Evolutionary conservation across 2,888 invertebrate species (phyloP), one percentile per base, ranked within the genome.

Genomic region (Lomographa bimaculata): DNA sequence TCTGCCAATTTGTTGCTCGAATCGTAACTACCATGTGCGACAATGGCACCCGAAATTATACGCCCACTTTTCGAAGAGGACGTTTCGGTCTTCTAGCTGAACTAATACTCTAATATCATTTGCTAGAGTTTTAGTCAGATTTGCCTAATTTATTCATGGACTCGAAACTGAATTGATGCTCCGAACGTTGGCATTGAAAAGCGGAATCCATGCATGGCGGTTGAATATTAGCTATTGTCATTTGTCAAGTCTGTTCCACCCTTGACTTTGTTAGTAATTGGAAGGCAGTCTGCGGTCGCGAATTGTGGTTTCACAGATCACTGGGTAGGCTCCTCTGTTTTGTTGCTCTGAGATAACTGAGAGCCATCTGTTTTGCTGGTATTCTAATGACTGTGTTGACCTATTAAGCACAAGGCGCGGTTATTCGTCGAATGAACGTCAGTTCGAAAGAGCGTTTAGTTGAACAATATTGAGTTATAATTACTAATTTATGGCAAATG

Each of bases 1-100:
- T 66, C 61, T 82, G 84, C 84, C 85, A 86, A 81, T 74, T 68
- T 61, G 57, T 63, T 69, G 58, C 57, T 57, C 60, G 60, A 65
- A 65, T 64, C 50, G 56, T 50, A 54, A 28, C 39, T 36, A 46
- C 40, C 46, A 44, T 46, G 44, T 45, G 41, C 49, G 46, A 50
- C 48, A 53, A 48, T 53, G 41, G 44, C 30, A 27, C 28, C 29
- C 41, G 45, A 34, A 37, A 46, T 47, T 38, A 38, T 30, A 41
- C 47, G 50, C 34, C 49, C 39, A 50, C 46, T 45, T 43, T 47
- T 43, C 40, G 20, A 19, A 37, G 28, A 46, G 26, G 9, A 33
- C 32, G 32, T 7, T 25, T 28, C 24, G 4, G 27, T 23, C 32
- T 21, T 21, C 9, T 7, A 16, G 21, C 26, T 10, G 32, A 19